Base-by-base conservation (phyloP, 2,888 invertebrate species). In the Pseudococcus jackbeardsleyi region DNA sequence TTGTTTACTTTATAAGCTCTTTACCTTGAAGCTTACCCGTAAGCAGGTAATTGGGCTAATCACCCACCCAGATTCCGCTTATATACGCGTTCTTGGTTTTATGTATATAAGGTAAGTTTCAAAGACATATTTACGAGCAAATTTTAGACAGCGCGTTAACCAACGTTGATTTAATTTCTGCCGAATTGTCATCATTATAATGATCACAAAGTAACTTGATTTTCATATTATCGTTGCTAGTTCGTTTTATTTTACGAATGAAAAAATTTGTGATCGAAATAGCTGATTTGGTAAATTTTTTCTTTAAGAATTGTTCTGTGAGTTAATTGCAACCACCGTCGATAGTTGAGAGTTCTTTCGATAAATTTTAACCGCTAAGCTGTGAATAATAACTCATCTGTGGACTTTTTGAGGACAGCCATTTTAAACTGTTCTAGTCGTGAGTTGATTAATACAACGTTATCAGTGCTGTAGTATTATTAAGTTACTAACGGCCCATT, bases 1-100 rank as follows among this genome's bases (percentile, higher is more conserved):
- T 92, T 99, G 99, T 92, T 94, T 99, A n/a, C 94, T 99, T 50
- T 99, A 99, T 93, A 99, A 99, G 92, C 93, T 99, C 89, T 99
- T 98, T 92, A 99, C 99, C 0, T 93, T 99, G 90, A 95, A 97
- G 90, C 93, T 99, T 90, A 99, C 99, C n/a, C 94, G 99, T 89
- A 99, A 99, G 92, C 99, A 99, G 92, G 94, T 99, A 90, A 98
- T 97, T 91, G 98, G 98, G 88, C 94, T 99, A 89, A 94, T 99
- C 90, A 97, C 97, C 91, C 99, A 99, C 92, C 94, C 95, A 86
- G 99, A 99, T 93, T 99, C 99, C 6, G 97, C 99, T 6, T 99
- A 98, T 93, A 98, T 99, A 91, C 94, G 99, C 92, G 98, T 98
- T 90, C 94, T 99, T 90, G 99, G 98, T 89, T 95, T 95, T 91